Evolutionary conservation across 2,113 vertebrate genomes (phyloP).

Genomic region (Hystrix brachyura): DNA sequence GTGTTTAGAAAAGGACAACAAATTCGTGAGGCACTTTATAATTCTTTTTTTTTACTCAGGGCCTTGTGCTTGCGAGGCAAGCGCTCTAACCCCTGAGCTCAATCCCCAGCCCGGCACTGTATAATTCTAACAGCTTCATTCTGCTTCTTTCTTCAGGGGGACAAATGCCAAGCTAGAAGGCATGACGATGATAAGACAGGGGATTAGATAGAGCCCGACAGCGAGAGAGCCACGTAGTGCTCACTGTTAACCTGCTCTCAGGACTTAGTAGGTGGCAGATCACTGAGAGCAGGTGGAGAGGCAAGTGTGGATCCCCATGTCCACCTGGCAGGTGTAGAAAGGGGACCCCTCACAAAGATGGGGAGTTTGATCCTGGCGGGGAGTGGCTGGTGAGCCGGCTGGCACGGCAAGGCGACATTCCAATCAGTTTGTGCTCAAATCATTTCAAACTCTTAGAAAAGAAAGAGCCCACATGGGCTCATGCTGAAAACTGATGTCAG

Average conservation of each 20-base stretch:
- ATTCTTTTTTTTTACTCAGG: too few relatives aligned
- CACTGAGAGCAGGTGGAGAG: background rate
- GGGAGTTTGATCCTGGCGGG: background rate
- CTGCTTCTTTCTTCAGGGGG: background rate
- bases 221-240: background rate
- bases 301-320: background rate
- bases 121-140: conserved; percentile 13
- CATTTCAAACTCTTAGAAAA: conserved; percentile 44
- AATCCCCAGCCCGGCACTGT: background rate
- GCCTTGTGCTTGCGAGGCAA: too few relatives aligned
- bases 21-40: background rate
- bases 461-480: background rate
- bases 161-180: background rate
- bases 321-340: background rate
- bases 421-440: background rate
- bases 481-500: background rate
- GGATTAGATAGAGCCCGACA: background rate
- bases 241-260: background rate
- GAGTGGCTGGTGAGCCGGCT: background rate
- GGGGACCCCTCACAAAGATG: background rate
- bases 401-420: background rate
- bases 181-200: background rate
- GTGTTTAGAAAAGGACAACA: background rate
- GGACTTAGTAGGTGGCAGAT: background rate
- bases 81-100: too few relatives aligned